Evolutionary conservation across 2,797 vertebrate genomes (phyloP).

Genomic region (Vireo griseus): DNA sequence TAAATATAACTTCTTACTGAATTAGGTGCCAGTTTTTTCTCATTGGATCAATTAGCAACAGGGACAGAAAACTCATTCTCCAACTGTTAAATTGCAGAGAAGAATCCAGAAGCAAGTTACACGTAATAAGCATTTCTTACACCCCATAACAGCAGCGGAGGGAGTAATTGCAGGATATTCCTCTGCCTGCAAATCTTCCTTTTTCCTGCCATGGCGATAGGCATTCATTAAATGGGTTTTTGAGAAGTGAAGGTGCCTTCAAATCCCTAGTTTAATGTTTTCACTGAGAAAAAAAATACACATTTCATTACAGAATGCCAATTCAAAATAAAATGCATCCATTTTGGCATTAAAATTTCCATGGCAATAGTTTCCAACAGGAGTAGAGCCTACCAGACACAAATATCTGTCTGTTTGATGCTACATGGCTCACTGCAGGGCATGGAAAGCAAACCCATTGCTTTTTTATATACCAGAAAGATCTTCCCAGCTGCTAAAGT

Average conservation of each 20-base stretch:
- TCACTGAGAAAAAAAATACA: neutral
- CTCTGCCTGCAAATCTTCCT: slow-evolving; percentile 17
- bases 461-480: neutral
- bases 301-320: neutral
- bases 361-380: neutral
- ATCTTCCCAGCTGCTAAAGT: slow-evolving; percentile 21
- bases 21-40: slow-evolving; percentile 55
- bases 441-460: neutral
- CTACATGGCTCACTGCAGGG: neutral
- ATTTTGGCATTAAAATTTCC: neutral
- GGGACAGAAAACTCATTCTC: slow-evolving; percentile 55
- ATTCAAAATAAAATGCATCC: neutral
- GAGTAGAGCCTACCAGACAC: neutral
- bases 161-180: slow-evolving; percentile 59
- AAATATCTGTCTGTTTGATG: neutral
- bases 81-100: slow-evolving; percentile 53
- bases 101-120: slow-evolving; percentile 49
- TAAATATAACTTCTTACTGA: slow-evolving; percentile 48
- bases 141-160: neutral
- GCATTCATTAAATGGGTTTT: slow-evolving; percentile 23
- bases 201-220: neutral
- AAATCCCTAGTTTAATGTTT: neutral
- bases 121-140: slow-evolving; percentile 34
- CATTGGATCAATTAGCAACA: slow-evolving; percentile 53
- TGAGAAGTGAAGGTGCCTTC: neutral